phyloP scores from a whole-genome alignment of 2,888 invertebrate genomes.

The Chrysolina haemoptera region DNA sequence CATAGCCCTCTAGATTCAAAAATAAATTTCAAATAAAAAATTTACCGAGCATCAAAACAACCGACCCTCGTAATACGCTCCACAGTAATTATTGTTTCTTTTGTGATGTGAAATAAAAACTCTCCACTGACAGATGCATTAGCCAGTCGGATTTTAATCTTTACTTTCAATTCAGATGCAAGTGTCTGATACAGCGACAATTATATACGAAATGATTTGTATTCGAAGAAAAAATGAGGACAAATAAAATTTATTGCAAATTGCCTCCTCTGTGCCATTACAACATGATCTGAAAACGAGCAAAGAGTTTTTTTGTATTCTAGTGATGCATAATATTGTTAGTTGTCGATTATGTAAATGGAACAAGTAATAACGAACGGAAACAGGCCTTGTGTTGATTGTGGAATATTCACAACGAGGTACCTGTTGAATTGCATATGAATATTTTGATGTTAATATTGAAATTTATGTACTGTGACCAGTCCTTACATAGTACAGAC shows the following conservation, averaged over 20 bases:
- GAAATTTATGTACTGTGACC: no score
- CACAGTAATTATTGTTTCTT: slow-evolving; percentile 61
- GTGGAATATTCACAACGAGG: not conserved
- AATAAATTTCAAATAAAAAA: no score
- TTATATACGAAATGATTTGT: slow-evolving; percentile 61
- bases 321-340: slow-evolving; percentile 12
- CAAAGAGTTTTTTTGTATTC: slow-evolving; percentile 21
- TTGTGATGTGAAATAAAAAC: slow-evolving; percentile 60
- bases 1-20: no score
- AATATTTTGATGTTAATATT: no score
- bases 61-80: not conserved
- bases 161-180: slow-evolving; percentile 63
- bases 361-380: not conserved
- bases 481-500: no score
- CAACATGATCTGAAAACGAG: slow-evolving; percentile 20
- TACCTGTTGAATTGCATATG: no score
- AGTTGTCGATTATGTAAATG: slow-evolving; percentile 24
- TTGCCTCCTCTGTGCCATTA: slow-evolving; percentile 38
- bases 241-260: slow-evolving; percentile 52
- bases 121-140: slow-evolving; percentile 65
- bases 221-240: slow-evolving; percentile 44
- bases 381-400: not conserved
- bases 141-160: slow-evolving; percentile 62
- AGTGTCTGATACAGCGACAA: slow-evolving; percentile 60
- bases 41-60: not conserved